Evolutionary conservation across 2,113 vertebrate genomes (phyloP).

Genomic region (Melanocharis versteri): DNA sequence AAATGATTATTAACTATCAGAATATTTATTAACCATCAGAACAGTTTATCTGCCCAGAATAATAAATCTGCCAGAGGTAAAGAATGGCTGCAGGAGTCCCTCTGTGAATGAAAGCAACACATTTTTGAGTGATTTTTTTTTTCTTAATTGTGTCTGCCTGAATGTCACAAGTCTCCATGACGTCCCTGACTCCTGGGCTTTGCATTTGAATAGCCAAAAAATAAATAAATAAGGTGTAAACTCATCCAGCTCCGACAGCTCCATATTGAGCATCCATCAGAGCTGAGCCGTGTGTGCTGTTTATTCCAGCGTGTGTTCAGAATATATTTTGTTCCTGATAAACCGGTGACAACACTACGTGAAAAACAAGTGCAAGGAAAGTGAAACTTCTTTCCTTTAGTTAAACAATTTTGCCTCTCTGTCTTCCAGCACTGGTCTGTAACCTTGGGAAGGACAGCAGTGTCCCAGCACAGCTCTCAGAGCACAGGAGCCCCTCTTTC

Average conservation of each 20-base stretch:
- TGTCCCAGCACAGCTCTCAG: neutral
- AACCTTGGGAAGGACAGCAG: constrained; percentile 1
- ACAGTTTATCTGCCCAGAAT: neutral
- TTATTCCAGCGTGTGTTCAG: constrained; percentile 19
- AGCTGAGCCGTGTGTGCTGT: neutral
- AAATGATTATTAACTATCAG: neutral
- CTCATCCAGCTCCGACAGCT: neutral
- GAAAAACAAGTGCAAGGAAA: neutral
- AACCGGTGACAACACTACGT: neutral
- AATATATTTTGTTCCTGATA: constrained; percentile 25
- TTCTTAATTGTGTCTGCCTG: neutral
- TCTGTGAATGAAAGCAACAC: neutral
- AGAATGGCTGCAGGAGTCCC: neutral
- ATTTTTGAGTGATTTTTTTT: neutral
- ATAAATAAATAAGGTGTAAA: neutral
- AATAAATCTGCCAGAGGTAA: neutral
- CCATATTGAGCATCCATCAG: constrained; percentile 18
- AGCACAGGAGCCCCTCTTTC: neutral
- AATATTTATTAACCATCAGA: neutral
- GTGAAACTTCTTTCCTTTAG: neutral
- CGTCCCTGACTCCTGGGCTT: neutral
- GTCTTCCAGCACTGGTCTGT: neutral
- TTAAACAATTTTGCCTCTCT: neutral
- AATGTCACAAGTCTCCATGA: neutral
- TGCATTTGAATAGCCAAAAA: neutral